Conservation (phyloP, 2,888 invertebrate genomes). For the Pachydiplax longipennis region DNA sequence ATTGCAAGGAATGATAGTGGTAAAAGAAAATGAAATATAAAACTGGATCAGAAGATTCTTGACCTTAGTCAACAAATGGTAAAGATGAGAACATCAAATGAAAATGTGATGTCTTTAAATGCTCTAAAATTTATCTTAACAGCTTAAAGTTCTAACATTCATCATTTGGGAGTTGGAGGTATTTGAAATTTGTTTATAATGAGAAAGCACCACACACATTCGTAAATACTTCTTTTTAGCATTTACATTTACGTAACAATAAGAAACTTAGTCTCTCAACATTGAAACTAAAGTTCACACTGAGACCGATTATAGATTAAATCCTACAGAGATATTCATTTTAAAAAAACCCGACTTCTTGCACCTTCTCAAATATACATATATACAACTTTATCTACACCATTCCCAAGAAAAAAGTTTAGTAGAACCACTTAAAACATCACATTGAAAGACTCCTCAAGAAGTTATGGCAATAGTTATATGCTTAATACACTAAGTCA, state of each 20-base stretch:
- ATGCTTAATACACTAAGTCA: slow-evolving; percentile 29
- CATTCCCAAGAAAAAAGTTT: slow-evolving; percentile 36
- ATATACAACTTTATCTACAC: slow-evolving; percentile 42
- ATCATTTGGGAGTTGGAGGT: slow-evolving; percentile 32
- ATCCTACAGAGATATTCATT: slow-evolving; percentile 11
- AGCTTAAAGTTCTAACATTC: slow-evolving; percentile 32
- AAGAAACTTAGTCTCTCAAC: slow-evolving; percentile 42
- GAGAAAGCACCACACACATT: slow-evolving; percentile 44
- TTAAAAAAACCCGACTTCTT: slow-evolving; percentile 26
- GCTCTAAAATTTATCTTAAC: slow-evolving; percentile 43
- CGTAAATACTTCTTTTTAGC: slow-evolving; percentile 38
- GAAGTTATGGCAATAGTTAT: slow-evolving; percentile 37
- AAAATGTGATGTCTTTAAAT: slow-evolving; percentile 37
- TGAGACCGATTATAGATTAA: slow-evolving; percentile 33
- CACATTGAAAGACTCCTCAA: slow-evolving; percentile 44
- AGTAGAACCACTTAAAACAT: slow-evolving; percentile 42
- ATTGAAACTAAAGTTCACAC: slow-evolving; percentile 42
- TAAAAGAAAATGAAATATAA: not conserved
- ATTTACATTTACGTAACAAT: slow-evolving; percentile 37
- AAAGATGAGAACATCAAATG: slow-evolving; percentile 5
- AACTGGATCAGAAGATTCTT: not conserved
- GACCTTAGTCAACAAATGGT: not conserved
- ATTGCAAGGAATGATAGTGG: slow-evolving; percentile 15
- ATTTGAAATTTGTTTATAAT: slow-evolving; percentile 42
- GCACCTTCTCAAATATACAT: slow-evolving; percentile 35